Percentiles rank a stretch among this genome's conserved stretches.
Conservation (phyloP, 2,797 vertebrate species). For the Rhadinocentrus ornatus region DNA sequence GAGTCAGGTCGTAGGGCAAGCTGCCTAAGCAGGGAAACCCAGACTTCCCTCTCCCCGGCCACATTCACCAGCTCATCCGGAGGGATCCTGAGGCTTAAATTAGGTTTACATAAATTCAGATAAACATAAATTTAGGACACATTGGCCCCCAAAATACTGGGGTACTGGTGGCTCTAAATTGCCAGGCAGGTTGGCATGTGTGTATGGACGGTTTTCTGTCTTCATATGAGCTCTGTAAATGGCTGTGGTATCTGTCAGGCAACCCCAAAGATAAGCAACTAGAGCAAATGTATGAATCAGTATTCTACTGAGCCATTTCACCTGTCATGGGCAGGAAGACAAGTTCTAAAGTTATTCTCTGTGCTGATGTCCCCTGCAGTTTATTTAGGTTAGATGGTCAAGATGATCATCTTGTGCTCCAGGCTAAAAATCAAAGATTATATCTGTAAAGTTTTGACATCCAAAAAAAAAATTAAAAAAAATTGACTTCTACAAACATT, state of each 20-base stretch:
- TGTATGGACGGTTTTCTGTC: neutral
- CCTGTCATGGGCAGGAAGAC: conserved; percentile 10
- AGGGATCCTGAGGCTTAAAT: too few species aligned
- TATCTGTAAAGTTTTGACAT: conserved; percentile 33
- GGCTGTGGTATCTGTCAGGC: neutral
- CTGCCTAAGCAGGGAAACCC: too few species aligned
- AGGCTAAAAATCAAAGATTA: conserved; percentile 34
- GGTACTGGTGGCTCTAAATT: neutral
- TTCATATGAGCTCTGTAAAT: neutral
- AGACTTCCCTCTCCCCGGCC: too few species aligned
- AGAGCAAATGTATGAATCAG: conserved; percentile 13
- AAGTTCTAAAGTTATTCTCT: conserved; percentile 10
- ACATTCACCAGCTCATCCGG: too few species aligned
- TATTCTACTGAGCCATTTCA: conserved; percentile 19
- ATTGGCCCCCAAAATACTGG: neutral
- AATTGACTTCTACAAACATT: too few species aligned
- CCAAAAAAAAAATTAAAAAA: too few species aligned
- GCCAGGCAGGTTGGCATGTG: neutral
- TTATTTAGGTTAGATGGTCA: conserved; percentile 38
- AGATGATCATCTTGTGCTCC: conserved; percentile 18
- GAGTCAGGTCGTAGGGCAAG: too few species aligned
- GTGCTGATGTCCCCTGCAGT: conserved; percentile 37
- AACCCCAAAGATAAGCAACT: conserved; percentile 1
- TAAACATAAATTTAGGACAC: too few species aligned
- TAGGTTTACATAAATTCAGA: neutral